These are phyloP conservation scores for Syrista parreyssii DNA, from an alignment of 2,888 invertebrate genomes.

Conservation along the genomic window DNA sequence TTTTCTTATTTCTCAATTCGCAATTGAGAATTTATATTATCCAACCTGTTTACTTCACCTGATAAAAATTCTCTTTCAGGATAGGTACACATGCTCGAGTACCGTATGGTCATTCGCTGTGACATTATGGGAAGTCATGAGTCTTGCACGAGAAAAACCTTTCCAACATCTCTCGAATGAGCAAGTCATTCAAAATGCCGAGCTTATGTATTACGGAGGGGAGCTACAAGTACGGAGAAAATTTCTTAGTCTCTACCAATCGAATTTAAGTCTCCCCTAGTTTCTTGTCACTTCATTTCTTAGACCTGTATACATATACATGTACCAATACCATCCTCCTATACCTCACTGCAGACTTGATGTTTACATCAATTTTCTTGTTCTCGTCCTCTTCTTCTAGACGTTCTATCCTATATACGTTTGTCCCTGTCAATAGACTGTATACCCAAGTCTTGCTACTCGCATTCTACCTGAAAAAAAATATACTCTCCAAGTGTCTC, in stretches of 20 bases:
- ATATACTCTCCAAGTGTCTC: not conserved
- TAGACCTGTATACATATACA: not conserved
- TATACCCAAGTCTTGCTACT: not conserved
- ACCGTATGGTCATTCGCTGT: conserved; percentile 76
- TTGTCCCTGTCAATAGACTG: not conserved
- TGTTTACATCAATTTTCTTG: not conserved
- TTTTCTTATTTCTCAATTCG: not conserved
- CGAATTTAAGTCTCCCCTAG: not conserved
- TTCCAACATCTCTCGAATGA: conserved; percentile 72
- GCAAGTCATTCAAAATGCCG: conserved; percentile 74
- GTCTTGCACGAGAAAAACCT: conserved; percentile 72
- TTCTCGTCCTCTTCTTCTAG: not conserved
- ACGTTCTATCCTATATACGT: not conserved
- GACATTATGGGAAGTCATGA: conserved; percentile 75
- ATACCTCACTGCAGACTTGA: conserved; percentile 14
- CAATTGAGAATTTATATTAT: not conserved
- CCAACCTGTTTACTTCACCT: not conserved
- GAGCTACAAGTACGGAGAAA: conserved; percentile 69
- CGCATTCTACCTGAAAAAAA: conserved; percentile 1
- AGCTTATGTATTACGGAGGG: conserved; percentile 74
- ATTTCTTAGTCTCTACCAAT: not conserved
- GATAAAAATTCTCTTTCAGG: conserved; percentile 63
- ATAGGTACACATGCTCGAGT: conserved; percentile 73
- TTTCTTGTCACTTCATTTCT: not conserved
- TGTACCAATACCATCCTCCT: conserved; percentile 13